These are phyloP conservation scores for Heliconius aoede DNA, from an alignment of 2,888 invertebrate genomes.

Conservation along the genomic window DNA sequence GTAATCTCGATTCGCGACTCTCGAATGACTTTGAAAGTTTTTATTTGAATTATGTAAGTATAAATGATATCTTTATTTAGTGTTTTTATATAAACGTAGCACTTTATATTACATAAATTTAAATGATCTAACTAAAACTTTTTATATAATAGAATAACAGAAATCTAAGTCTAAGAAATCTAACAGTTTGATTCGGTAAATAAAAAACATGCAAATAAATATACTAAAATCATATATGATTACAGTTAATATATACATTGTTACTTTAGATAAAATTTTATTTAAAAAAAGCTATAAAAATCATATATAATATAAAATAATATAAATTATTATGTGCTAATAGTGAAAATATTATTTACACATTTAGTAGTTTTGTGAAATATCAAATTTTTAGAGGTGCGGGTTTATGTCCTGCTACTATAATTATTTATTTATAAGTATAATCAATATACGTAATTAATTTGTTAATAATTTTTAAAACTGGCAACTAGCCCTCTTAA, in stretches of 20 bases:
- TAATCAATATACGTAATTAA: neutral
- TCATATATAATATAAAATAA: neutral
- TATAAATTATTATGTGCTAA: too few species aligned
- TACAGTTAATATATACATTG: neutral
- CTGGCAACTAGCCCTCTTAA: neutral
- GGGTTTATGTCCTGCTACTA: neutral
- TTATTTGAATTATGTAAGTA: slow-evolving; percentile 10
- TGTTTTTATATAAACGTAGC: neutral
- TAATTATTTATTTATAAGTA: neutral
- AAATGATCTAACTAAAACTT: neutral
- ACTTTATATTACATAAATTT: neutral
- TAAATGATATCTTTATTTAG: neutral
- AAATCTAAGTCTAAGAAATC: neutral
- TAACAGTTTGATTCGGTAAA: neutral
- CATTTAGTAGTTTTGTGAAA: neutral
- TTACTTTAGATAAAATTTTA: neutral
- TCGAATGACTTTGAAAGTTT: slow-evolving; percentile 15
- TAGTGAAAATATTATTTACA: neutral
- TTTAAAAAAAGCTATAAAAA: neutral
- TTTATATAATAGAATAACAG: neutral
- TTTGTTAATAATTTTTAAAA: neutral
- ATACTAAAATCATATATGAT: too few species aligned
- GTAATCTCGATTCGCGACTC: slow-evolving; percentile 5
- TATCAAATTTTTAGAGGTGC: neutral
- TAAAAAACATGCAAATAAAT: neutral